Conservation (phyloP, 2,888 invertebrate genomes). For the Cephus rjabovi region DNA sequence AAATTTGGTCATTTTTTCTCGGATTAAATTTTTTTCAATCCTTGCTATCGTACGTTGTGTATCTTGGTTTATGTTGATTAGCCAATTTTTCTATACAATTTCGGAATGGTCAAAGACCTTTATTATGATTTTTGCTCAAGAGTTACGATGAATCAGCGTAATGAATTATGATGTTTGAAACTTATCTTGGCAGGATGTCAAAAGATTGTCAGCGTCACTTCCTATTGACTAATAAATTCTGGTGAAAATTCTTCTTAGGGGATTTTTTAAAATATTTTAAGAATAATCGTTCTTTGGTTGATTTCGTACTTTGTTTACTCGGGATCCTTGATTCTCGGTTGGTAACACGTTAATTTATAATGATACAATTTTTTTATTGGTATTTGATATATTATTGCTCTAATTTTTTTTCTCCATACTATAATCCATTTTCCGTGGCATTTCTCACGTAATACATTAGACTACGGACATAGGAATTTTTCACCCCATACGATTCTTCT, state of each 20-base stretch:
- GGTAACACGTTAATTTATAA: background rate
- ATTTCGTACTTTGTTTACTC: background rate
- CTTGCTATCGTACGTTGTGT: background rate
- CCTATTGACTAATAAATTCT: background rate
- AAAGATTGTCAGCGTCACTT: background rate
- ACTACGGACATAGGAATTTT: background rate
- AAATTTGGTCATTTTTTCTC: background rate
- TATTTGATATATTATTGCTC: background rate
- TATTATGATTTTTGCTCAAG: background rate
- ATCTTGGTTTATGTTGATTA: background rate
- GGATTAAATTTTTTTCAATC: background rate
- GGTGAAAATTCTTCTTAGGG: background rate
- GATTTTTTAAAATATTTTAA: background rate
- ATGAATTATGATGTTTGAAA: background rate
- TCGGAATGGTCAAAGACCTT: background rate
- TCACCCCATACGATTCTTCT: slow-evolving; percentile 7
- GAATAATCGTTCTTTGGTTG: background rate
- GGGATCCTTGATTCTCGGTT: background rate
- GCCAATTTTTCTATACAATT: background rate
- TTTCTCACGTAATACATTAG: background rate
- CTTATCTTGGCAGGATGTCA: background rate
- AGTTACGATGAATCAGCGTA: background rate
- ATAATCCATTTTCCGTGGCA: background rate
- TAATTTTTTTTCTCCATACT: background rate
- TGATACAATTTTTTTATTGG: background rate